phyloP scores from a whole-genome alignment of 2,113 vertebrate species.

The Trichechus manatus region DNA sequence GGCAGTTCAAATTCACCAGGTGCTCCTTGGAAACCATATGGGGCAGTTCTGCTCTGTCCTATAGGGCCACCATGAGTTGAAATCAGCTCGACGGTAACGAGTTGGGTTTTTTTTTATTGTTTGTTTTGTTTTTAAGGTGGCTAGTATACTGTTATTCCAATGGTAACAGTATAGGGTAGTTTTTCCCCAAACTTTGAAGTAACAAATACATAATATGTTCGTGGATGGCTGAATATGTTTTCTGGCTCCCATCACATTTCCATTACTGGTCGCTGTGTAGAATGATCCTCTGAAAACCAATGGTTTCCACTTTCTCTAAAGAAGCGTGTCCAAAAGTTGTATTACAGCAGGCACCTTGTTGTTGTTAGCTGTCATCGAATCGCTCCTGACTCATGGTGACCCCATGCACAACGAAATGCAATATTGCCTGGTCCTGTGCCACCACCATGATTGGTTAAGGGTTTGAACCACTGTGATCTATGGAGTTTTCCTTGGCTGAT shows the following conservation, averaged over 20 bases:
- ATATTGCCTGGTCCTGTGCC: not conserved
- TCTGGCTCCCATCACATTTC: not conserved
- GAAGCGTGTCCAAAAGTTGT: not conserved
- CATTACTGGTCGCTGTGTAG: rapidly evolving
- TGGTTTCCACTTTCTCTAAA: not conserved
- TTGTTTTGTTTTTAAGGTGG: too few relatives aligned
- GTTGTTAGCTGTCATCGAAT: not conserved
- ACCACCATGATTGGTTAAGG: too few relatives aligned
- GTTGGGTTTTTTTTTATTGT: too few relatives aligned
- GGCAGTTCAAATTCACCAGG: too few relatives aligned
- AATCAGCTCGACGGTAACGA: too few relatives aligned
- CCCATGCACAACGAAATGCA: not conserved
- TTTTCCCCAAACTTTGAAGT: not conserved
- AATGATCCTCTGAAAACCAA: not conserved
- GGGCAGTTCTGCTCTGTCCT: too few relatives aligned
- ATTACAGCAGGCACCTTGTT: not conserved
- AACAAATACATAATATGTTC: not conserved
- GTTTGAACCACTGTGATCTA: not conserved
- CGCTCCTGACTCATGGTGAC: not conserved
- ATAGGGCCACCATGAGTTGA: too few relatives aligned
- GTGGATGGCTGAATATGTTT: not conserved
- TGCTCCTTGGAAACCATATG: too few relatives aligned
- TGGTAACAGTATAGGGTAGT: too few relatives aligned
- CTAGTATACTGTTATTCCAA: too few relatives aligned
- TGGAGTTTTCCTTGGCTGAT: not conserved